Base-by-base conservation (phyloP, 2,888 invertebrate species). In the Charanyca ferruginea region DNA sequence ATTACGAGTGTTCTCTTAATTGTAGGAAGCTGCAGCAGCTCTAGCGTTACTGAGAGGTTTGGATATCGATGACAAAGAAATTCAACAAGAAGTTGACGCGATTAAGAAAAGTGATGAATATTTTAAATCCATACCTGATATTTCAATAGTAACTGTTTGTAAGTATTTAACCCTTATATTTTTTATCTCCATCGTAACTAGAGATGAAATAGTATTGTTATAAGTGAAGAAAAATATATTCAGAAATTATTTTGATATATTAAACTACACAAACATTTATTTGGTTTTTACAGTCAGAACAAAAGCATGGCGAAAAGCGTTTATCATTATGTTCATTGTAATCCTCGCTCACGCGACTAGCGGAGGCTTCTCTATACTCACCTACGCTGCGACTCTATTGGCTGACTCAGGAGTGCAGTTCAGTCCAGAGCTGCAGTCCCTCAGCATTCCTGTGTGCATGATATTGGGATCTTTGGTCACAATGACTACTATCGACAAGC, bases 1-100 rank as follows among this genome's bases (percentile, higher is more conserved):
- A 48, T 45, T 58, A 16, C 48, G 16, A 45, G 47, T 68, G 42
- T 57, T 68, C 41, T 70, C 44, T 63, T n/a, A 53, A 44, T 85
- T 86, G 16, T 78, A 93, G 93, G 83, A 90, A 79, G 91, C 92
- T 1, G 76, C 78, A 20, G 68, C 79, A 45, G 83, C 83, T 3
- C 69, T 90, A 16, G 88, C 92, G 1, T 76, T 73, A 1, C 83
- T 93, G 0, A 83, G 93, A 81, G 90, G 92, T 3, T 74, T 91
- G 16, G 57, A 80, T 18, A 66, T 66, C 2, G 69, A 85, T n/a
- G 84, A 91, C 54, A 89, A 89, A 77, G 69, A 68, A 42, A 87
- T 93, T 3, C 79, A 84, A 71, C 81, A 70, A 25, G 89, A 91
- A 83, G 73, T 92, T 6, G 79, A 88, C n/a, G 52, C 42, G 2